Conservation (phyloP, 1,140 invertebrate species). For the Tribolium castaneum region DNA sequence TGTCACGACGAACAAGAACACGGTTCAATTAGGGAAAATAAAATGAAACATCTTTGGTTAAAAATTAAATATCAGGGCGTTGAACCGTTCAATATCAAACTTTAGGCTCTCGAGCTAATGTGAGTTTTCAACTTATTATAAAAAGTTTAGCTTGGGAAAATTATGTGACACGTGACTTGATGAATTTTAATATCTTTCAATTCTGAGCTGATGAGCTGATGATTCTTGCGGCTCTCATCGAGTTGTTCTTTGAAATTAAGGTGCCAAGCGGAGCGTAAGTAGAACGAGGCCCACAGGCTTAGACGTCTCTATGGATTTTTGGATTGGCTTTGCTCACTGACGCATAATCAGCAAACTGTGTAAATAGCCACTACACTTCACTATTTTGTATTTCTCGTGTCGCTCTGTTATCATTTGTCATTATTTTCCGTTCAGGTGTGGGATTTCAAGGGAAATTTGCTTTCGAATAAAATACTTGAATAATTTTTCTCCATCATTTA, state of each 20-base stretch:
- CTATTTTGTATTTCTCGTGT: not conserved
- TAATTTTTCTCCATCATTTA: not conserved
- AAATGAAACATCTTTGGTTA: not conserved
- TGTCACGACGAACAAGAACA: too few species aligned
- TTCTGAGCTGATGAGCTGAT: too few species aligned
- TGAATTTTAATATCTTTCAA: not conserved
- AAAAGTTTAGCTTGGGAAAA: not conserved
- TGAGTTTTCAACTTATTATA: conserved; percentile 25
- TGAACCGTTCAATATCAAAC: not conserved
- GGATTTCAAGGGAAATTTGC: not conserved
- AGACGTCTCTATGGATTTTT: not conserved
- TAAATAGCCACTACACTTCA: not conserved
- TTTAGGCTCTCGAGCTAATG: conserved; percentile 9
- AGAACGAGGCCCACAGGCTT: not conserved
- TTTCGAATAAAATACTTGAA: not conserved
- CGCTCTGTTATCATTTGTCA: not conserved
- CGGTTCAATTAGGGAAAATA: not conserved
- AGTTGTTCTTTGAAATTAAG: not conserved
- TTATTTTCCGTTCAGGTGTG: not conserved
- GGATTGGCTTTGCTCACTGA: not conserved
- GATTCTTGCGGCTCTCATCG: too few species aligned
- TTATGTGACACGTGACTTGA: not conserved
- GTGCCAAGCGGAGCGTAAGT: not conserved
- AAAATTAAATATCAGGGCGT: not conserved
- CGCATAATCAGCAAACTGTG: not conserved